Evolutionary conservation across 2,113 vertebrate genomes (phyloP), one percentile per base, ranked within the genome.

Genomic region (Mola mola): DNA sequence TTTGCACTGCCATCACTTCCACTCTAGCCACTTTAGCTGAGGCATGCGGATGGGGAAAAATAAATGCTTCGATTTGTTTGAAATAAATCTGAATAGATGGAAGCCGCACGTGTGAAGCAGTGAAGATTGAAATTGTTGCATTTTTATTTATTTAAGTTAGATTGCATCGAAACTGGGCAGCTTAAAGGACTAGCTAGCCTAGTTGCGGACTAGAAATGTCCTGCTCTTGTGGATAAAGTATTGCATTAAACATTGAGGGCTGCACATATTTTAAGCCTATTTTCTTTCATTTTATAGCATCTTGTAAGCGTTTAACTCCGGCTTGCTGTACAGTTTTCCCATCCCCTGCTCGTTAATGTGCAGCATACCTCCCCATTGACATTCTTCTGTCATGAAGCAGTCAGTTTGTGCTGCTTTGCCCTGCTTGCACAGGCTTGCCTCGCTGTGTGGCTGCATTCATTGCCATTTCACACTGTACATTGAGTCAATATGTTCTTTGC

Each of bases 301-400:
- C 44, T 12, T 12, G 3, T 41, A 44, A 59, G 64, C 33, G 50
- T 42, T 44, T 38, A 1, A 8, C 28, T 12, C 31, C 1, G 1
- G 2, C 3, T 63, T 48, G 65, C 29, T 38, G 9, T 51, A 5
- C 44, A 28, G 26, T 67, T 57, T 64, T 43, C 29, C 15, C 49
- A 26, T 62, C 49, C 50, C 33, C 31, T 71, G n/a, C 5, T 17
- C 19, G 36, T 10, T 20, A 68, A 46, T 48, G 38, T 57, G 29
- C 50, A 9, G 21, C 67, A 47, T 47, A 56, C 53, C n/a, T 72
- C 11, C 65, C 82, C 56, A 52, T 82, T 73, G 72, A 72, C 75
- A 87, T 89, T 88, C 81, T 82, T 88, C 74, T 44, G 51, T 64
- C 8, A 48, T 84, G 84, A 87, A 78, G 37, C 76, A 75, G 42